Evolutionary conservation across 2,797 vertebrate genomes (phyloP), one percentile per base, ranked within the genome.

Genomic region (Thunnus albacares): DNA sequence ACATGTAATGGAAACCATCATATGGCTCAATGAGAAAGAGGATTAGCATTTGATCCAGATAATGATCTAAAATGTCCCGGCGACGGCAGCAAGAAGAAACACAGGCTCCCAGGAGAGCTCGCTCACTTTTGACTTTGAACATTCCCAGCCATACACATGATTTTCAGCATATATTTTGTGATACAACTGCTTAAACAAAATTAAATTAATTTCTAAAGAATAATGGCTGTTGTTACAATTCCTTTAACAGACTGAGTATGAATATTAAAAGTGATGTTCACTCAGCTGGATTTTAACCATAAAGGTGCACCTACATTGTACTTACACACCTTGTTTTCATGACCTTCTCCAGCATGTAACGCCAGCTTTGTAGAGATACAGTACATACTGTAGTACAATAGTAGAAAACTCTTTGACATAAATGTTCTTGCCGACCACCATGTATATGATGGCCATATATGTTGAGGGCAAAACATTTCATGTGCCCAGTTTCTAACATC

Each of bases 41-140:
- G 83, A 88, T 89, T 90, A 84, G 53, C 49, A 51, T 81, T 81
- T 79, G 72, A 77, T 85, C 75, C 83, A 81, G 79, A 87, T 86
- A 91, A 81, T 81, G 69, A 92, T 84, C 79, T 83, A n/a, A 89
- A 91, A 76, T 74, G 76, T 64, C 52, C 74, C 68, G 56, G 67
- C 69, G 64, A 68, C 59, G 69, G 64, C 77, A 81, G 22, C 9
- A n/a, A 53, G 75, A 75, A 66, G 63, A 77, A 68, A 67, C 33
- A 30, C 33, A 68, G 79, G 71, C 79, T 41, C 35, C 75, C 28
- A 17, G 13, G 26, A 75, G n/a, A 71, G 62, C 65, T 33, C 2
- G 15, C 41, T 33, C 2, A 17, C 41, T 76, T 61, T 55, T 67
- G 60, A 79, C 56, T 82, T 77, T 60, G 55, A 84, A 56, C 49